Evolutionary conservation across 2,888 invertebrate genomes (phyloP), one percentile per base, ranked within the genome.

Genomic region (Eilema griseolum): DNA sequence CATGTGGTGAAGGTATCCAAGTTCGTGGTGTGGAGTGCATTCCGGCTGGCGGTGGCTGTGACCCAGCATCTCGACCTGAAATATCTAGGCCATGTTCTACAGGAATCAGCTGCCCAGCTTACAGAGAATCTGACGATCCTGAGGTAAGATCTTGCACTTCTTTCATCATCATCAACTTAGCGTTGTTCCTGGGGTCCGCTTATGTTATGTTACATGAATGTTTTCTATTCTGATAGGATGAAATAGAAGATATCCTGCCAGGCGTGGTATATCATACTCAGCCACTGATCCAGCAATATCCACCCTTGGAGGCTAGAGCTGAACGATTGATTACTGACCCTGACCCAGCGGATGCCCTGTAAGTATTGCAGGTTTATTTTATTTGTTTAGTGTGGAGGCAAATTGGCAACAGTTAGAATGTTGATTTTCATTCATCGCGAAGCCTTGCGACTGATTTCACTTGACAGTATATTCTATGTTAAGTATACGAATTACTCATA

Each of bases 1-100:
- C 98, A 14, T 99, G 99, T 88, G 99, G 98, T 14, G 98, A 97
- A 87, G 99, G 99, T 0, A 95, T 97, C 46, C 98, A 98, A 92
- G 97, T 97, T 31, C 96, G 99, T 24, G 96, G 96, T 52, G 97
- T 98, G 66, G 97, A 98, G 86, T 99, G 99, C 89, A 96, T 97
- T 72, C 97, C 96, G 89, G 96, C 92, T 75, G 96, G 90, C 80
- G 95, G 93, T 0, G 93, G 96, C 62, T 98, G 98, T 87, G 97
- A 97, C 82, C 96, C 96, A 2, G 90, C 94, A 16, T 95, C 96
- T 70, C 96, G 97, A 85, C 98, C 98, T 0, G 96, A 96, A 70
- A 96, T 96, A 75, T 96, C 97, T 56, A 96, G 97, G 84, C 95
- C 97, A 52, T 98, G 98, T 86, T 96, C 97, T 62, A 97, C 97